Conservation (phyloP, 92 coral and sea anemone species). For the Diadumene lineata region DNA sequence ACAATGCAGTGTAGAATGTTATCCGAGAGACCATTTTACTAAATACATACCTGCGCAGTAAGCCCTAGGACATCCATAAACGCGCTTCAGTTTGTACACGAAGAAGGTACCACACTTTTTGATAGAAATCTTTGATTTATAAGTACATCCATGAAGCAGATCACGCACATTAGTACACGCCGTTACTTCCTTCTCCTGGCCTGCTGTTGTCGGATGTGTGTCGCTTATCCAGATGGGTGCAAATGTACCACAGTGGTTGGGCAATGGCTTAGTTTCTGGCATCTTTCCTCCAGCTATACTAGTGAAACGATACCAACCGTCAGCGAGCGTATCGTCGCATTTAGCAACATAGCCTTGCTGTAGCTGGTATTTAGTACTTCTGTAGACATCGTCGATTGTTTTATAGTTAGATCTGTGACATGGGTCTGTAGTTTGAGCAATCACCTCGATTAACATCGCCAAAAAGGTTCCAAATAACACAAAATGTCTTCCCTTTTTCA, state of each 20-base stretch:
- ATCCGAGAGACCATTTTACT: no score
- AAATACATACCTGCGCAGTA: conserved; percentile 46
- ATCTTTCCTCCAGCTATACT: conserved; percentile 37
- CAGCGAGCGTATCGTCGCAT: conserved; percentile 23
- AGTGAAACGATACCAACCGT: conserved; percentile 47
- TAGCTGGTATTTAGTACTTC: conserved; percentile 25
- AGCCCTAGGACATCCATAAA: conserved; percentile 37
- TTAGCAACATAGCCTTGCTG: conserved; percentile 18
- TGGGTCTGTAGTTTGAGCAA: not conserved
- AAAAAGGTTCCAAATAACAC: not conserved
- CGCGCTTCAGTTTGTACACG: conserved; percentile 29
- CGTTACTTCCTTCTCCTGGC: conserved; percentile 20
- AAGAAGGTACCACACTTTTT: conserved; percentile 27
- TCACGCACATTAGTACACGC: conserved; percentile 30
- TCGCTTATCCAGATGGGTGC: conserved; percentile 50
- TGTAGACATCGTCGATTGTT: conserved; percentile 10
- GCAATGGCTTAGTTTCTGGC: conserved; percentile 21
- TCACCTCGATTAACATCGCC: not conserved
- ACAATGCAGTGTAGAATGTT: no score
- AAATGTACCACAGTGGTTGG: conserved; percentile 31
- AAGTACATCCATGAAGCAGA: conserved; percentile 6
- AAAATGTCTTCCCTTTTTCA: not conserved
- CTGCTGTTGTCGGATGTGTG: conserved; percentile 20
- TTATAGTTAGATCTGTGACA: not conserved
- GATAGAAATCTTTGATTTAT: conserved; percentile 6